phyloP scores from a whole-genome alignment of 1,140 invertebrate species.

The Diabrotica virgifera region DNA sequence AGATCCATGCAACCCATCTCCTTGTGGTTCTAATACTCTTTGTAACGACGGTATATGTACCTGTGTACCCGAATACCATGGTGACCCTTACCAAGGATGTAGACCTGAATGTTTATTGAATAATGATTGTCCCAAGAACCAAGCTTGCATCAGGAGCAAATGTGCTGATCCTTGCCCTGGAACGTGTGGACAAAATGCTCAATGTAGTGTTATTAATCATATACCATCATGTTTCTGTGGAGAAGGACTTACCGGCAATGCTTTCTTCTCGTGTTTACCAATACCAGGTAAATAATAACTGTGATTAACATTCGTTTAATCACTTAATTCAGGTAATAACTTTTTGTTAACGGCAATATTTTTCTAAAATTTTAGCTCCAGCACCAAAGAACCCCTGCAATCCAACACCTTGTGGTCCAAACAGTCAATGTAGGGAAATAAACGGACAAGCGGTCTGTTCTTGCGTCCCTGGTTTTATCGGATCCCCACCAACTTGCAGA shows the following conservation, averaged over 20 bases:
- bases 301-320: not conserved
- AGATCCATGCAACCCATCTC: constrained; percentile 63
- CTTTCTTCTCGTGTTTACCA: constrained; percentile 59
- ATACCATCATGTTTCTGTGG: constrained; percentile 68
- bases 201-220: constrained; percentile 68
- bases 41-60: constrained; percentile 62
- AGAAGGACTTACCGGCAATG: constrained; percentile 59
- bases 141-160: constrained; percentile 67
- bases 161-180: constrained; percentile 68
- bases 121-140: constrained; percentile 63
- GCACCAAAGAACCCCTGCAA: constrained; percentile 55
- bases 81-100: constrained; percentile 67
- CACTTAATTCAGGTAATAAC: constrained; percentile 33
- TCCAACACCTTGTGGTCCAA: constrained; percentile 65
- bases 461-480: constrained; percentile 62
- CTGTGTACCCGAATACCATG: constrained; percentile 64
- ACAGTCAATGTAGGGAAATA: constrained; percentile 60
- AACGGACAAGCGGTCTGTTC: constrained; percentile 65
- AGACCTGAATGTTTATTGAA: constrained; percentile 68
- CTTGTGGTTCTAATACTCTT: constrained; percentile 64
- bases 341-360: not conserved
- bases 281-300: constrained; percentile 50
- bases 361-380: constrained; percentile 16
- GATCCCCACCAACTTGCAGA: constrained; percentile 66
- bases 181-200: constrained; percentile 64